phyloP scores from a whole-genome alignment of 1,140 invertebrate species.

The Lepidurus apus region DNA sequence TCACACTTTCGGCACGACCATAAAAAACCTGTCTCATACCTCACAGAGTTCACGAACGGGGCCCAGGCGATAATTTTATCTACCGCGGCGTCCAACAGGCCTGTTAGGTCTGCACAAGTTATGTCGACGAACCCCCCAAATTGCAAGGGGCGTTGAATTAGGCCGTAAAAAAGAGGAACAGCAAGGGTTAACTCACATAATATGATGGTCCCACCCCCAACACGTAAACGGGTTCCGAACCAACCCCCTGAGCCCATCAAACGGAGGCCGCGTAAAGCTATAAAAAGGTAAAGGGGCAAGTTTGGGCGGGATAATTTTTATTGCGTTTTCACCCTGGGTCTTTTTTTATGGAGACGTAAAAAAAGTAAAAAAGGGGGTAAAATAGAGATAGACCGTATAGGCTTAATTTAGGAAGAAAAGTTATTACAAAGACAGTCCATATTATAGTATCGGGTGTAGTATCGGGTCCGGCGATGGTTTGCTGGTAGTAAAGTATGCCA shows the following conservation, averaged over 20 bases:
- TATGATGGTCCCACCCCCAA: neutral
- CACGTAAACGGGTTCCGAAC: neutral
- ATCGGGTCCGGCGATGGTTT: neutral
- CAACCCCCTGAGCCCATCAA: neutral
- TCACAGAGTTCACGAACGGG: neutral
- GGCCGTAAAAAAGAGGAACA: too few species aligned
- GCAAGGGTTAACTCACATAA: neutral
- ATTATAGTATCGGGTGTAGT: neutral
- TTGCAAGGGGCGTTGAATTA: neutral
- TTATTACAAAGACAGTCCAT: too few species aligned
- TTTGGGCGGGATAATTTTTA: neutral
- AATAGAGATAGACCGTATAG: neutral
- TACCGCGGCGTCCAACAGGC: neutral
- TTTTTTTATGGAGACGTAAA: conserved; percentile 5
- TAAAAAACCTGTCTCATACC: neutral
- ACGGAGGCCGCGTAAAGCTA: neutral
- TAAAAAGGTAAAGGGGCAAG: neutral
- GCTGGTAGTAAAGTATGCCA: neutral
- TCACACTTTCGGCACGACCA: neutral
- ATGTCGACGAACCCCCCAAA: neutral
- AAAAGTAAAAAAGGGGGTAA: neutral
- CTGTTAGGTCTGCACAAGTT: neutral
- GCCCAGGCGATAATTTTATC: neutral
- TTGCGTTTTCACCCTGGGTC: neutral
- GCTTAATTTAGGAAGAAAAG: too few species aligned